phyloP scores from a whole-genome alignment of 1,140 invertebrate genomes.

The Grapholita molesta region DNA sequence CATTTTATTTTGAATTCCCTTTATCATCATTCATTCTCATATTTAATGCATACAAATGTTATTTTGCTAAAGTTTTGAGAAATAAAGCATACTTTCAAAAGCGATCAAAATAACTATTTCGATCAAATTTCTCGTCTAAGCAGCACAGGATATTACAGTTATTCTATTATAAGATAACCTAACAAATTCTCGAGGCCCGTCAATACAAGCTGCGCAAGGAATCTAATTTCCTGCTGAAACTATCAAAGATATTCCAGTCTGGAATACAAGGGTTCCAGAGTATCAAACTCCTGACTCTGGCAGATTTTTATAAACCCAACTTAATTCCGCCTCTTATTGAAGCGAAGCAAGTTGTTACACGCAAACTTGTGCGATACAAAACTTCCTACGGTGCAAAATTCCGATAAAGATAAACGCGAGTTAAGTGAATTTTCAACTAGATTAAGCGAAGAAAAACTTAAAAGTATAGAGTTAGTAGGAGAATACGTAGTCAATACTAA shows the following conservation, averaged over 20 bases:
- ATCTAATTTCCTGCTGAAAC: not conserved
- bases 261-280: not conserved
- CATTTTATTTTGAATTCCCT: not conserved
- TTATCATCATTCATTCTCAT: too few species aligned
- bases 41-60: too few species aligned
- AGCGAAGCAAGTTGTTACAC: constrained; percentile 8
- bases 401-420: constrained; percentile 9
- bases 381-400: constrained; percentile 8
- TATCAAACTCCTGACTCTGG: not conserved
- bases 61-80: too few species aligned
- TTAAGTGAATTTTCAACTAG: constrained; percentile 1
- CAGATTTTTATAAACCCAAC: not conserved
- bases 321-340: not conserved
- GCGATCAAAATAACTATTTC: not conserved
- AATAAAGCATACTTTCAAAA: too few species aligned
- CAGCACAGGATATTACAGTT: not conserved
- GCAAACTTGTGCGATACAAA: constrained; percentile 6
- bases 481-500: too few species aligned
- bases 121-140: not conserved
- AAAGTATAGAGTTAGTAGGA: too few species aligned
- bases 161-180: not conserved
- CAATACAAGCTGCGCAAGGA: not conserved
- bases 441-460: not conserved
- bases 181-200: not conserved
- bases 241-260: not conserved